These are phyloP conservation scores for Hydra vulgaris DNA, from an alignment of 30 jellyfish, hydroid and myxozoan genomes.

Conservation along the genomic window DNA sequence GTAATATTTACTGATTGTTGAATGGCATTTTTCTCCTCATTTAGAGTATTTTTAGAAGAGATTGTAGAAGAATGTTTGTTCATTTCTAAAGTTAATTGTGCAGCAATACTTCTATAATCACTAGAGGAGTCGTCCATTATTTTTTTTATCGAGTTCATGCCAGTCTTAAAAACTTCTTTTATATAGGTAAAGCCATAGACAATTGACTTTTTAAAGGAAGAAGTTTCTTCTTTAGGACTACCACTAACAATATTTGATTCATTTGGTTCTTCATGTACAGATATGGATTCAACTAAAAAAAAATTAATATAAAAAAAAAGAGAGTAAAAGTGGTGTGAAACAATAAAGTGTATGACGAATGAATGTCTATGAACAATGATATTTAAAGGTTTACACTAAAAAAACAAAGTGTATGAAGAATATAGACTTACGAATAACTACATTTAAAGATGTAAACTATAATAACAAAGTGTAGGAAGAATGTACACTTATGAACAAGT, in stretches of 20 bases:
- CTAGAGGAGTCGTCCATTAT: slow-evolving; percentile 64
- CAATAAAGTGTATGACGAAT: too few species aligned
- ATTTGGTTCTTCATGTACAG: slow-evolving; percentile 18
- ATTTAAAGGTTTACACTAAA: too few species aligned
- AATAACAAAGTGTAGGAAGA: too few species aligned
- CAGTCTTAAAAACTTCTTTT: slow-evolving; percentile 35
- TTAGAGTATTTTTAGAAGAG: background rate
- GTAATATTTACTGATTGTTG: background rate
- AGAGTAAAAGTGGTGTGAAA: too few species aligned
- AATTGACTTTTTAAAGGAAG: slow-evolving; percentile 40
- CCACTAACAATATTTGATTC: slow-evolving; percentile 26
- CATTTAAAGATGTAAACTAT: too few species aligned
- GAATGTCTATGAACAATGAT: too few species aligned
- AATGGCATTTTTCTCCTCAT: background rate
- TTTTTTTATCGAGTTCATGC: slow-evolving; percentile 33
- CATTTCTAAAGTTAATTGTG: slow-evolving; percentile 63
- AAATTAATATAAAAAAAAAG: too few species aligned
- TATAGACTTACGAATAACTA: too few species aligned
- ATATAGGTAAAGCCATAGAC: slow-evolving; percentile 32
- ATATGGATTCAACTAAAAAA: background rate
- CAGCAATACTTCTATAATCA: slow-evolving; percentile 81
- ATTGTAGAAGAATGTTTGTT: slow-evolving; percentile 17
- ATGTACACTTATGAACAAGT: too few species aligned
- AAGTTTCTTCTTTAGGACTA: slow-evolving; percentile 27
- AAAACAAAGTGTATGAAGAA: too few species aligned